Evolutionary conservation across 2,113 vertebrate genomes (phyloP).

Genomic region (Narcine bancroftii): DNA sequence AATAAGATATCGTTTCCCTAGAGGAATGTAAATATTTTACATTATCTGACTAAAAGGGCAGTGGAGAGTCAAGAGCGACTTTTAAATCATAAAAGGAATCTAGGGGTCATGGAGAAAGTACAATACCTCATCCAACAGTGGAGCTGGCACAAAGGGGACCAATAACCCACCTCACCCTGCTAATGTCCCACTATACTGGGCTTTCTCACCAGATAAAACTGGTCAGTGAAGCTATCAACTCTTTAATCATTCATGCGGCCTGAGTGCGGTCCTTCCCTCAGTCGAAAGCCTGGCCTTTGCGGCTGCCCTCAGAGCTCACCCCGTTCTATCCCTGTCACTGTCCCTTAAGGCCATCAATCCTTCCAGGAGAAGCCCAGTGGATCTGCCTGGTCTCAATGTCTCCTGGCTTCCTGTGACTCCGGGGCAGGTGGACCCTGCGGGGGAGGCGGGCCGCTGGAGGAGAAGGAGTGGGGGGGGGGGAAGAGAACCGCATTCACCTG

Average conservation of each 20-base stretch:
- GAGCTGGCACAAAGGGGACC: too few species aligned
- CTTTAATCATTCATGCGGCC: background rate
- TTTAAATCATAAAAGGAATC: too few species aligned
- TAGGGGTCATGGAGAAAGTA: too few species aligned
- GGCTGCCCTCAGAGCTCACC: background rate
- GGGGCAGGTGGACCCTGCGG: background rate
- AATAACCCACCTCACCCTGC: too few species aligned
- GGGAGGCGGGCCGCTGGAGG: background rate
- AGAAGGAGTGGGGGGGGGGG: background rate
- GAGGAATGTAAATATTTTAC: too few species aligned
- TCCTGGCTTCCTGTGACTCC: too few species aligned
- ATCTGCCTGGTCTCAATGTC: too few species aligned
- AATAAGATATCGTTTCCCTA: too few species aligned
- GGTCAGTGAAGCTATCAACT: background rate
- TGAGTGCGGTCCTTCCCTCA: background rate
- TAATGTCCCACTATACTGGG: background rate
- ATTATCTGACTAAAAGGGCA: too few species aligned
- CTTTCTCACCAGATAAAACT: background rate
- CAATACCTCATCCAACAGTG: too few species aligned
- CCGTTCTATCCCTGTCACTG: background rate
- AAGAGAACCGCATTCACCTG: background rate
- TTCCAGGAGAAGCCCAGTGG: background rate
- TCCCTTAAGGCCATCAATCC: background rate
- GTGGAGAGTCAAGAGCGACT: too few species aligned
- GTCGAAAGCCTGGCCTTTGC: background rate